phyloP scores from a whole-genome alignment of 1,140 invertebrate species.

The Eupeodes corollae region DNA sequence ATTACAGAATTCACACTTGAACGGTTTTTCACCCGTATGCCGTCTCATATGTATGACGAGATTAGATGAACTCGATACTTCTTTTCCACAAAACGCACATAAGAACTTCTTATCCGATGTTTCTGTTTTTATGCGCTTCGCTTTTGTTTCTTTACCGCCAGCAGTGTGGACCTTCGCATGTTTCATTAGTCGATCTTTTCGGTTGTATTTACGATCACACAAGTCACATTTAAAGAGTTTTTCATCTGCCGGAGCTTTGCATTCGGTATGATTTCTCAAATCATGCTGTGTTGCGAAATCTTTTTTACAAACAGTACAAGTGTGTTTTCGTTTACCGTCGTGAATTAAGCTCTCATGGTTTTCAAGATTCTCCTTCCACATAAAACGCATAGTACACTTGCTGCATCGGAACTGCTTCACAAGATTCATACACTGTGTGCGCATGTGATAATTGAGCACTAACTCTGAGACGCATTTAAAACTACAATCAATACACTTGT shows the following conservation, averaged over 20 bases:
- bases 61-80: conserved; percentile 46
- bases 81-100: conserved; percentile 45
- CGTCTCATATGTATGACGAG: conserved; percentile 48
- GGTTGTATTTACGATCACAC: conserved; percentile 43
- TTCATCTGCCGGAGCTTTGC: conserved; percentile 25
- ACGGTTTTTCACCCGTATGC: conserved; percentile 40
- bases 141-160: conserved; percentile 1
- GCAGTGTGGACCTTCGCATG: conserved; percentile 22
- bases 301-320: background rate
- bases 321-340: background rate
- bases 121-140: background rate
- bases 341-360: conserved; percentile 10
- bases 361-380: conserved; percentile 29
- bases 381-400: conserved; percentile 26
- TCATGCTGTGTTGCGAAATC: background rate
- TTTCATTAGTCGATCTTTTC: conserved; percentile 35
- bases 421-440: conserved; percentile 18
- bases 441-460: conserved; percentile 21
- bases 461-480: conserved; percentile 17
- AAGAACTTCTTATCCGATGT: conserved; percentile 16
- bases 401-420: conserved; percentile 22
- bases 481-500: conserved; percentile 19
- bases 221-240: conserved; percentile 41
- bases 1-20: conserved; percentile 30
- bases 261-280: conserved; percentile 25